A percentile compares a stretch with the other conserved stretches of the same genome.
Conservation (phyloP, 2,888 invertebrate genomes). For the Blomia tropicalis region DNA sequence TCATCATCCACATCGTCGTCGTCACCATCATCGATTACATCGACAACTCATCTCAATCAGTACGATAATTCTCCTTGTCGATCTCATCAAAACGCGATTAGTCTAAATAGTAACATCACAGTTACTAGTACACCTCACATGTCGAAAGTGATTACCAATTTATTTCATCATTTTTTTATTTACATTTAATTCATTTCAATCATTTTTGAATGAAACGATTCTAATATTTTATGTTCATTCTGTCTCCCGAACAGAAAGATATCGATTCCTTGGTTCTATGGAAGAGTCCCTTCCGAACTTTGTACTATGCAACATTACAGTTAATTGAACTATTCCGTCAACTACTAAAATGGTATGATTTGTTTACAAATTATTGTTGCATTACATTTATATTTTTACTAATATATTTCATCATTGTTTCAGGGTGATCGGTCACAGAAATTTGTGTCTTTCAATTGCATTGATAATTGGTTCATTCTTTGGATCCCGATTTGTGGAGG, state of each 20-base stretch:
- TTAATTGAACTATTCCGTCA: slow-evolving; percentile 44
- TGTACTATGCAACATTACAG: slow-evolving; percentile 63
- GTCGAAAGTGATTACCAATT: background rate
- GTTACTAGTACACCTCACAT: background rate
- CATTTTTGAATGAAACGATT: background rate
- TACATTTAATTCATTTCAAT: background rate
- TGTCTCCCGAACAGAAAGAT: slow-evolving; percentile 34
- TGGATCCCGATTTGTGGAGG: slow-evolving; percentile 24
- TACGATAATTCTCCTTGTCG: background rate
- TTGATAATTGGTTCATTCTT: slow-evolving; percentile 7
- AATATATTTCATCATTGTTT: slow-evolving; percentile 41
- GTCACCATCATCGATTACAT: too few relatives aligned
- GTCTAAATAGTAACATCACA: background rate
- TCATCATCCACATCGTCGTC: too few relatives aligned
- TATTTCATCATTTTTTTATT: background rate
- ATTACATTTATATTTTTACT: slow-evolving; percentile 35
- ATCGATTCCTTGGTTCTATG: slow-evolving; percentile 49
- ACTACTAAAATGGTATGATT: slow-evolving; percentile 16
- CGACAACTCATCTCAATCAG: too few relatives aligned
- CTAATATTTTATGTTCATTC: background rate
- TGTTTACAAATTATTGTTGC: slow-evolving; percentile 4
- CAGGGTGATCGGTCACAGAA: slow-evolving; percentile 21
- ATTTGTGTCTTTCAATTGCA: slow-evolving; percentile 11
- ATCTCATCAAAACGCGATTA: background rate
- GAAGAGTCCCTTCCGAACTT: slow-evolving; percentile 58